Evolutionary conservation across 2,113 vertebrate species (phyloP).

Genomic region (Dasyurus viverrinus): DNA sequence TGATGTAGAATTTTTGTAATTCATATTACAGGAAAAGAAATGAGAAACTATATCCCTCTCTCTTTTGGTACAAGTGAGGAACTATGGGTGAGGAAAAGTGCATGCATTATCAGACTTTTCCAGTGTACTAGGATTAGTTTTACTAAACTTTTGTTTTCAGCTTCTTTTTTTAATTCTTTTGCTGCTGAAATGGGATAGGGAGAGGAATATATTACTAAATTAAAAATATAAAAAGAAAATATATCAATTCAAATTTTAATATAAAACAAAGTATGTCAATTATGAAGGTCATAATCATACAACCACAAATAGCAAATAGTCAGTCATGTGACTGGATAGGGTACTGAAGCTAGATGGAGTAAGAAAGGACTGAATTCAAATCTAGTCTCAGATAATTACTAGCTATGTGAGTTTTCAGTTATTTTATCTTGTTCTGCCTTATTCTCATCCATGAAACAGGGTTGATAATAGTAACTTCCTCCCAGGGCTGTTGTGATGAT

Average conservation of each 20-base stretch:
- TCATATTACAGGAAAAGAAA: not conserved
- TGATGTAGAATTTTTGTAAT: not conserved
- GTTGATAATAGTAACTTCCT: not conserved
- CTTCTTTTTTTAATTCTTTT: not conserved
- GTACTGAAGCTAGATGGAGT: not conserved
- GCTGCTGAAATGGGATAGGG: not conserved
- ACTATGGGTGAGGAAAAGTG: not conserved
- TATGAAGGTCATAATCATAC: not conserved
- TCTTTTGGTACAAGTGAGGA: not conserved
- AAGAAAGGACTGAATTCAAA: not conserved
- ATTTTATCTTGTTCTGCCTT: not conserved
- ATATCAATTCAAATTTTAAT: not conserved
- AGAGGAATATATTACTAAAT: not conserved
- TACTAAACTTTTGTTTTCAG: not conserved
- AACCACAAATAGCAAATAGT: not conserved
- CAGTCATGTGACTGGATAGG: not conserved
- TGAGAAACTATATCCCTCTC: not conserved
- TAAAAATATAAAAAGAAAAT: not conserved
- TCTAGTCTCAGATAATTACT: not conserved
- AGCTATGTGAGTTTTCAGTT: not conserved
- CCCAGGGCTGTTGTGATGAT: not conserved
- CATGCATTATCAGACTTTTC: not conserved
- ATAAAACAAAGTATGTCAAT: not conserved
- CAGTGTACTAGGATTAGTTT: not conserved
- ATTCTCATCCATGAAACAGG: not conserved